Conservation (phyloP, 2,113 vertebrate species). For the Egretta garzetta region DNA sequence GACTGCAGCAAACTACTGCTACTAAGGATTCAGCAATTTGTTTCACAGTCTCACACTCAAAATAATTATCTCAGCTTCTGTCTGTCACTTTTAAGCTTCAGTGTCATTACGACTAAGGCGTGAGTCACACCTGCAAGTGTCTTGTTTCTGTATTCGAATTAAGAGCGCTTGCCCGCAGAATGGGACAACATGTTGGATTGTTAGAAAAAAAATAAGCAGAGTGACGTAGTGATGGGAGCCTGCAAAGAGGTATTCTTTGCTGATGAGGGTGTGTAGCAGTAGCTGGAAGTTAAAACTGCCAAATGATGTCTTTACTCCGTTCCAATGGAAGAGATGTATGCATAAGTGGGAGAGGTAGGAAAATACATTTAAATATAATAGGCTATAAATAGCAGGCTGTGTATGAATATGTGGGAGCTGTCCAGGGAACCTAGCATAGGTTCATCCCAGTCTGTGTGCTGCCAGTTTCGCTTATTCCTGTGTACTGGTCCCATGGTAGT, state of each 20-base stretch:
- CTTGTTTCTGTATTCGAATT: not conserved
- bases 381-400: not conserved
- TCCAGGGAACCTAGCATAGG: not conserved
- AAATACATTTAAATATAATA: not conserved
- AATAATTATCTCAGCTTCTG: constrained; percentile 19
- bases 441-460: not conserved
- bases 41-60: not conserved
- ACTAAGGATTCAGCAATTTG: not conserved
- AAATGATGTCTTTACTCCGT: not conserved
- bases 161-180: not conserved
- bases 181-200: not conserved
- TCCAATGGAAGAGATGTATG: not conserved
- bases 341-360: not conserved
- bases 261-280: not conserved
- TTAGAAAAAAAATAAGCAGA: not conserved
- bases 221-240: not conserved
- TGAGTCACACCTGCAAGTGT: constrained; percentile 13
- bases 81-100: not conserved
- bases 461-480: not conserved
- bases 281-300: not conserved
- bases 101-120: not conserved
- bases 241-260: not conserved
- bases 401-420: not conserved
- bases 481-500: not conserved
- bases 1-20: not conserved